Evolutionary conservation across 2,888 invertebrate species (phyloP), one percentile per base, ranked within the genome.

Genomic region (Andrena camellia): DNA sequence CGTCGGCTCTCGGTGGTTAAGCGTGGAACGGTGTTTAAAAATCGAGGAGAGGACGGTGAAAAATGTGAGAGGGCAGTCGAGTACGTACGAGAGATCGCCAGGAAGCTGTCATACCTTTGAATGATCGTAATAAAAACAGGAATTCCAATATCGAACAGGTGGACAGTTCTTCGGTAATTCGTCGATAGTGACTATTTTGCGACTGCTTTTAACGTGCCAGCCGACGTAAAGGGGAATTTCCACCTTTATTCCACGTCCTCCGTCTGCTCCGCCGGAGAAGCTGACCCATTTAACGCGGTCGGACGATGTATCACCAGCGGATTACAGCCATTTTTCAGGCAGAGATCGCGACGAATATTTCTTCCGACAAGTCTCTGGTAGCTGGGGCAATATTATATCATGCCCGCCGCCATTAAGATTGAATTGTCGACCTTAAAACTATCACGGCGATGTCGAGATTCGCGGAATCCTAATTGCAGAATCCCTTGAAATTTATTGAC

Each of bases 241-340:
- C 29, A 23, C 33, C 71, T 83, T 81, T 74, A 83, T 83, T 81
- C 20, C 26, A 50, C 62, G 48, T 63, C 76, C 76, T 79, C 69
- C 74, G 76, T 72, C 84, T 76, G 52, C 42, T 75, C 48, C 64
- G 60, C 26, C 35, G 75, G 62, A 79, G 59, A 76, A 62, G 72
- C 31, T 83, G 84, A 79, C 84, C 84, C 78, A 82, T 69, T 82
- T 84, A 82, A 72, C 64, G 74, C 52, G 72, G 50, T 71, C 54
- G 64, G 52, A 52, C 82, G 67, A 82, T 83, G 74, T 60, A 81
- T 82, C 83, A 81, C 83, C 66, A 71, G 42, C 29, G 78, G 83
- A 83, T 83, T 81, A 83, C 77, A 67, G 54, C 52, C 42, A 67
- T 60, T 69, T 63, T 77, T 69, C 35, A 74, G 42, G 31, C 60